Conservation (phyloP, 1,140 invertebrate genomes). For the Cyphomyrmex costatus region DNA sequence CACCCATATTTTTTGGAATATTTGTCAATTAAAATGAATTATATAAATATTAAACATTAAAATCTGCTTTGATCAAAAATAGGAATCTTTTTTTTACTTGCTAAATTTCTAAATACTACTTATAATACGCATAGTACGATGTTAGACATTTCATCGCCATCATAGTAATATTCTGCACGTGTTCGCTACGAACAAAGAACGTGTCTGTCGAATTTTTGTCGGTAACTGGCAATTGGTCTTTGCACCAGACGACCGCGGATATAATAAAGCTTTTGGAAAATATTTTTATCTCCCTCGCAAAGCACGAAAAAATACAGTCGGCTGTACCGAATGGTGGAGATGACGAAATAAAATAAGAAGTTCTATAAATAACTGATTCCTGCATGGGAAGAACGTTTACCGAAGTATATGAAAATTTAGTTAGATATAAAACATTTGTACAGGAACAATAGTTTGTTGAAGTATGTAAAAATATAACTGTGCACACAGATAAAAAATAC, state of each 20-base stretch:
- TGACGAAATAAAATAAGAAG: conserved; percentile 41
- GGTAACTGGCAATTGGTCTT: not conserved
- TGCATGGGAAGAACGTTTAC: not conserved
- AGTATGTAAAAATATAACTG: too few species aligned
- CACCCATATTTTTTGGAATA: too few species aligned
- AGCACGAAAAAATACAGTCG: conserved; percentile 45
- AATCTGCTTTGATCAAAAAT: too few species aligned
- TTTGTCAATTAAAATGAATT: too few species aligned
- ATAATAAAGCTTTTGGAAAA: conserved; percentile 52
- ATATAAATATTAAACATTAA: too few species aligned
- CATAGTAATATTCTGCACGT: conserved; percentile 58
- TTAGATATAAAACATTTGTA: too few species aligned
- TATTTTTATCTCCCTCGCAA: conserved; percentile 49
- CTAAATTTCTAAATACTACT: too few species aligned
- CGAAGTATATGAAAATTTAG: too few species aligned
- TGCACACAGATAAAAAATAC: too few species aligned
- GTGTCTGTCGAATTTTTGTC: not conserved
- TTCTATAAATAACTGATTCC: conserved; percentile 74
- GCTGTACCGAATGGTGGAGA: conserved; percentile 13
- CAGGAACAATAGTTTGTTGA: too few species aligned
- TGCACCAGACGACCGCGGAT: not conserved
- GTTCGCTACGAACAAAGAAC: conserved; percentile 13
- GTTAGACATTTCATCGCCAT: conserved; percentile 37
- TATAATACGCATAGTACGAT: conserved; percentile 44
- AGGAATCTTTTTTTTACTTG: too few species aligned